These are phyloP conservation scores for Caradrina clavipalpis DNA, from an alignment of 2,888 invertebrate genomes.

Conservation along the genomic window DNA sequence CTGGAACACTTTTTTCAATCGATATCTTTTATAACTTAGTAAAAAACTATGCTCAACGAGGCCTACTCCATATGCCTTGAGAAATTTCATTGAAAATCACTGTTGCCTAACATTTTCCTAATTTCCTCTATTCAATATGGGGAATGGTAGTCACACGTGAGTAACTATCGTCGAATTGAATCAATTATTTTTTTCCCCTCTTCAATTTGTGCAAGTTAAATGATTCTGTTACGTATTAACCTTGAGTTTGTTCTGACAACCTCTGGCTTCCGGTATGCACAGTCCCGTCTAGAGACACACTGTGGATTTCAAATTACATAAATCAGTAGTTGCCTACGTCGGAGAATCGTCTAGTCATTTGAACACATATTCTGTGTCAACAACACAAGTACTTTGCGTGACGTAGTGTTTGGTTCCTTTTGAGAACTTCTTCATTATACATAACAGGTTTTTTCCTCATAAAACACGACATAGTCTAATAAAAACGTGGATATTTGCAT, in stretches of 20 bases:
- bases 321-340: slow-evolving; percentile 24
- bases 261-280: slow-evolving; percentile 74
- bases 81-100: neutral
- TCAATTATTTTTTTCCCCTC: slow-evolving; percentile 79
- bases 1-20: neutral
- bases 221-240: slow-evolving; percentile 78
- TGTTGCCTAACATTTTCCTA: slow-evolving; percentile 26
- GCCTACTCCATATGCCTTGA: neutral
- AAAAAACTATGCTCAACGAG: neutral
- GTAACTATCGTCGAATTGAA: slow-evolving; percentile 69
- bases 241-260: slow-evolving; percentile 76
- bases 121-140: slow-evolving; percentile 53
- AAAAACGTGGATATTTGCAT: slow-evolving; percentile 45
- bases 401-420: slow-evolving; percentile 39
- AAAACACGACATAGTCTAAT: slow-evolving; percentile 35
- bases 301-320: slow-evolving; percentile 37
- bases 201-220: slow-evolving; percentile 77
- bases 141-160: slow-evolving; percentile 75
- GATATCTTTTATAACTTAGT: neutral
- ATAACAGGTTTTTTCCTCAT: slow-evolving; percentile 41
- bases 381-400: slow-evolving; percentile 31
- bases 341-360: slow-evolving; percentile 35
- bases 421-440: slow-evolving; percentile 41
- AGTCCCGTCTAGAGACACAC: slow-evolving; percentile 46
- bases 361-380: slow-evolving; percentile 36